Base-by-base conservation (phyloP, 2,797 vertebrate genomes). In the Poeciliopsis gracilis region DNA sequence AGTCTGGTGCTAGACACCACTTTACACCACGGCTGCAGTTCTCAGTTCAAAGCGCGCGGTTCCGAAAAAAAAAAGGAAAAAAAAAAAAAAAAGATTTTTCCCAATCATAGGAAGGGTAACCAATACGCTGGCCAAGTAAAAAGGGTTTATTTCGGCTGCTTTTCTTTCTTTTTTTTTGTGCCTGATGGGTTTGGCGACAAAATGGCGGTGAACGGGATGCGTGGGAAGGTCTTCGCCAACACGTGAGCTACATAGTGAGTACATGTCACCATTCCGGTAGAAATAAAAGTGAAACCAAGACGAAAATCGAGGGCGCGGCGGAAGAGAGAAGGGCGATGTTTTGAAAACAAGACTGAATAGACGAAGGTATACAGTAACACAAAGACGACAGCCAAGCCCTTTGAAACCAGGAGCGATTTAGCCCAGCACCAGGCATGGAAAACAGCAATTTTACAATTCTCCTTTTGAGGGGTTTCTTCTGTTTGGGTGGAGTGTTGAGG, bases 1-100 rank as follows among this genome's bases (percentile, higher is more conserved):
- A 92, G 93, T 93, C 92, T 92, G 92, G 91, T 86, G 84, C 90
- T 91, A 92, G 90, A 93, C 91, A 78, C 84, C 85, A 81, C 82
- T 92, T 92, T 91, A 89, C 90, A 87, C 91, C 90, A 88, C 72
- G 2, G 20, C 88, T 77, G 87, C 89, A 88, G 87, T 86, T 87
- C 88, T 80, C 84, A 88, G 88, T 89, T 88, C 89, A 91, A 92
- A 92, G 89, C 82, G 77, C 75, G 69, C 57, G 77, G 33, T 84
- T 80, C 84, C 13, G 83, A 81, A 85, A 86, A 88, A 67, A 61
- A 87, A 11, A 11, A 0, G 23, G 9, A 20, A 20, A 87, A 11
- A n/a, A 25, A 25, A 49, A 10, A 25, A 3, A n/a, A n/a, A n/a
- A 55, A 25, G 8, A 51, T 20, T 51, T 90, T 87, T 77, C n/a